These are phyloP conservation scores for Diogma glabrata DNA, from an alignment of 2,888 invertebrate species.

Conservation along the genomic window DNA sequence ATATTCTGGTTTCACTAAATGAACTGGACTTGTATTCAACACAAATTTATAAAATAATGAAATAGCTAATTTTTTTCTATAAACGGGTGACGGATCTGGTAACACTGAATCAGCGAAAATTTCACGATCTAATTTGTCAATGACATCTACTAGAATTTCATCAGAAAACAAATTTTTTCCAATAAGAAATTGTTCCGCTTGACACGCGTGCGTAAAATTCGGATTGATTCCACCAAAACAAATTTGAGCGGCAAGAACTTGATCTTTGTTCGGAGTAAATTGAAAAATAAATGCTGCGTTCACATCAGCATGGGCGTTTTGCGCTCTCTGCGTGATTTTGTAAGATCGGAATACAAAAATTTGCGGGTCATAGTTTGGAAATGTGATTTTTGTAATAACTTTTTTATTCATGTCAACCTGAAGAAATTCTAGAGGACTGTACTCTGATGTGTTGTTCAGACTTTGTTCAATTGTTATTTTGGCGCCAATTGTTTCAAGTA, in stretches of 20 bases:
- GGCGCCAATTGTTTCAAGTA: conserved; percentile 37
- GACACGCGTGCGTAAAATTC: conserved; percentile 42
- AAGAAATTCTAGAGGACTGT: conserved; percentile 29
- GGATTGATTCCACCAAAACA: conserved; percentile 15
- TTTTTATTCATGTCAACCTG: conserved; percentile 24
- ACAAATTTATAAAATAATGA: conserved; percentile 55
- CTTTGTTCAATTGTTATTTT: conserved; percentile 26
- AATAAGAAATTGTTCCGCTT: conserved; percentile 40
- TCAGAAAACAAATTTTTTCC: conserved; percentile 38
- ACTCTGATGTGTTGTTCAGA: conserved; percentile 17
- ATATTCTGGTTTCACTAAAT: conserved; percentile 28
- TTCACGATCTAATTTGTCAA: conserved; percentile 45
- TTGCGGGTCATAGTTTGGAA: conserved; percentile 35
- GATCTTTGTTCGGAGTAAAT: conserved; percentile 26
- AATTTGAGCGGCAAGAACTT: conserved; percentile 35
- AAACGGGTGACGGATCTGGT: conserved; percentile 48
- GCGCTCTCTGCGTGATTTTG: conserved; percentile 62
- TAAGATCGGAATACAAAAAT: conserved; percentile 36
- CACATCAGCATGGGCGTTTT: conserved; percentile 65
- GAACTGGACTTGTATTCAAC: conserved; percentile 39
- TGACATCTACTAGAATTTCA: conserved; percentile 38
- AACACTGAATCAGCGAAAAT: conserved; percentile 45
- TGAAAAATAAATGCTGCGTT: conserved; percentile 62
- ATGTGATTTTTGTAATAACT: conserved; percentile 25
- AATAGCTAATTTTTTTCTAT: conserved; percentile 48